Evolutionary conservation across 2,888 invertebrate species (phyloP).

Genomic region (Esperia sulphurella): DNA sequence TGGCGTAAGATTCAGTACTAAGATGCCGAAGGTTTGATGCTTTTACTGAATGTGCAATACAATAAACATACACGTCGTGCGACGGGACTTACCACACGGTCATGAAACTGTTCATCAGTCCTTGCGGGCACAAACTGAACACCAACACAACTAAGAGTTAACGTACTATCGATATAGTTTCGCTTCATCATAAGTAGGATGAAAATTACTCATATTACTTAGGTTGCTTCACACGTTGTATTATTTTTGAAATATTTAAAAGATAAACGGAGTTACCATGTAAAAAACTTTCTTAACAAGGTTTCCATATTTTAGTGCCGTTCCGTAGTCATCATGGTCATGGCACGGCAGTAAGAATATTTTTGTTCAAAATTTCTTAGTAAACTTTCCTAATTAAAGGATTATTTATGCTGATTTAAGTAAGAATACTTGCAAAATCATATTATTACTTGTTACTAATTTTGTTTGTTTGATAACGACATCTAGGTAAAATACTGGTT

Average conservation of each 20-base stretch:
- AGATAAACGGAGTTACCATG: not conserved
- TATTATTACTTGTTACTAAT: too few species aligned
- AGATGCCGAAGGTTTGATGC: not conserved
- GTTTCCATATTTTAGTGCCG: too few species aligned
- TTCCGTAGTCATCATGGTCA: too few species aligned
- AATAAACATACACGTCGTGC: conserved; percentile 40
- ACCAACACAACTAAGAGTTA: conserved; percentile 80
- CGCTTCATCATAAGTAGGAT: not conserved
- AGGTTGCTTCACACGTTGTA: not conserved
- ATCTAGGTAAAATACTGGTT: too few species aligned
- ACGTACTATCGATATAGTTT: conserved; percentile 20
- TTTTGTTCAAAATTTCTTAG: too few species aligned
- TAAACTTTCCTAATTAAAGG: too few species aligned
- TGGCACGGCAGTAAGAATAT: too few species aligned
- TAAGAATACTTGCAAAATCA: too few species aligned
- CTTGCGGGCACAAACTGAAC: conserved; percentile 90
- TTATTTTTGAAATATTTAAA: too few species aligned
- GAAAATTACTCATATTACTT: not conserved
- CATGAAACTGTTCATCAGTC: conserved; percentile 93
- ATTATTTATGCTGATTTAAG: too few species aligned
- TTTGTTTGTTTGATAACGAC: too few species aligned
- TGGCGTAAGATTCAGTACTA: not conserved
- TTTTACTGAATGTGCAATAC: conserved; percentile 9
- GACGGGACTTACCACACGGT: conserved; percentile 89
- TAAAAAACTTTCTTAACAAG: too few species aligned